Conservation (phyloP, 2,797 vertebrate genomes). For the Orestias chungarensis region DNA sequence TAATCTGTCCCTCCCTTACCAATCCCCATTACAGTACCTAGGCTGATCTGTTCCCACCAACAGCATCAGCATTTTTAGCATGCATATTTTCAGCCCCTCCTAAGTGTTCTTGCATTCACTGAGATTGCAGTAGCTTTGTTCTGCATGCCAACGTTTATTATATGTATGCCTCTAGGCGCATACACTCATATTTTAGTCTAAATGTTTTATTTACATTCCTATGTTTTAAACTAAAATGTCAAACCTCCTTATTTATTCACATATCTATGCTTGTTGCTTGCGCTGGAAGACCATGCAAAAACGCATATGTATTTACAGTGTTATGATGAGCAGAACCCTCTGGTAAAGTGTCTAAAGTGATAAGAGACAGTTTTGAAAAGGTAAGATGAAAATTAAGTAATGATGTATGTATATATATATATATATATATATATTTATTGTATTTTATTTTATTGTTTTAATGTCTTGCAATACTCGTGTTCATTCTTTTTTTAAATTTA, state of each 20-base stretch:
- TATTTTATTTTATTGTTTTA: no score
- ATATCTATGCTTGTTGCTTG: constrained; percentile 80
- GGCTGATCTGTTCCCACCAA: constrained; percentile 72
- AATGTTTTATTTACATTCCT: constrained; percentile 75
- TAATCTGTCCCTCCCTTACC: constrained; percentile 67
- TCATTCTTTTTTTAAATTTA: no score
- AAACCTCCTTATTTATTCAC: constrained; percentile 65
- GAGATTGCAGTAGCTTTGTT: constrained; percentile 63
- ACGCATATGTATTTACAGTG: constrained; percentile 79
- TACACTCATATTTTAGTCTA: constrained; percentile 64
- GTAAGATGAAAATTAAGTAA: constrained; percentile 12
- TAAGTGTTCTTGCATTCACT: constrained; percentile 70
- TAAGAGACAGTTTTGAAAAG: constrained; percentile 17
- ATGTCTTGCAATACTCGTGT: no score
- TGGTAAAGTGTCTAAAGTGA: constrained; percentile 16
- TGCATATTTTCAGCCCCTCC: constrained; percentile 76
- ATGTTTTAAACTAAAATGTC: constrained; percentile 72
- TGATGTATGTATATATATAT: neutral
- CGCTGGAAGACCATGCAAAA: constrained; percentile 82
- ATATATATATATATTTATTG: no score
- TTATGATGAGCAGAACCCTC: constrained; percentile 49
- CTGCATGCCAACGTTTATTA: constrained; percentile 81
- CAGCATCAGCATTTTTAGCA: constrained; percentile 78
- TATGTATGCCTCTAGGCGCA: constrained; percentile 74
- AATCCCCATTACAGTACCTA: constrained; percentile 74